Base-by-base conservation (phyloP, 2,888 invertebrate genomes). In the Hyposoter didymator region DNA sequence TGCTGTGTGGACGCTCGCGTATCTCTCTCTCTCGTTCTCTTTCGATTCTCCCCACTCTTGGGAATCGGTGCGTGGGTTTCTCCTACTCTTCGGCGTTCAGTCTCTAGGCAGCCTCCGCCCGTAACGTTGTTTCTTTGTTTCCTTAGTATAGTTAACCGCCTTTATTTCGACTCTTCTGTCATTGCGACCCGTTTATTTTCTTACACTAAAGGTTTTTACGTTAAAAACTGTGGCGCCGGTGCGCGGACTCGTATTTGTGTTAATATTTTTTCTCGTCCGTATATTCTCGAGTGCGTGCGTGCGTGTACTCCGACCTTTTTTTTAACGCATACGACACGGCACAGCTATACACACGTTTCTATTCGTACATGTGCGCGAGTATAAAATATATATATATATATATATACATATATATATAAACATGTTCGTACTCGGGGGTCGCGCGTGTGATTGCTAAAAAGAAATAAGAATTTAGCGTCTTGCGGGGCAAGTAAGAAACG, bases 41-140 rank as follows among this genome's bases (percentile, higher is more conserved):
- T 39, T 45, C 64, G 66, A 49, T 35, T 52, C 28, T 32, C 59
- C 72, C 75, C 39, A 67, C 7, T 12, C 66, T 64, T 22, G 14
- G 19, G 10, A 75, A 70, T 43, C 49, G 59, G 49, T 76, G 74
- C 70, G 79, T 75, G 78, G 39, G 62, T 55, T 67, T 80, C 55
- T 66, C 69, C 69, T 55, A 32, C 73, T 72, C 49, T 49, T 59
- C 59, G 66, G 55, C 69, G 80, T 88, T 89, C 90, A 91, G 91
- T 92, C 91, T 90, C 89, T 90, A 91, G 90, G 90, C 92, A 93
- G 92, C 92, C 92, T 90, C 91, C 91, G 91, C 90, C 90, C 91
- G 91, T 90, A 88, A 88, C 89, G 90, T 88, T 87, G 88, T 92
- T 88, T 90, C 91, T 91, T 91, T 91, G 91, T 92, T 92, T 92